Conservation (phyloP, 2,888 invertebrate species). For the Xylota segnis region DNA sequence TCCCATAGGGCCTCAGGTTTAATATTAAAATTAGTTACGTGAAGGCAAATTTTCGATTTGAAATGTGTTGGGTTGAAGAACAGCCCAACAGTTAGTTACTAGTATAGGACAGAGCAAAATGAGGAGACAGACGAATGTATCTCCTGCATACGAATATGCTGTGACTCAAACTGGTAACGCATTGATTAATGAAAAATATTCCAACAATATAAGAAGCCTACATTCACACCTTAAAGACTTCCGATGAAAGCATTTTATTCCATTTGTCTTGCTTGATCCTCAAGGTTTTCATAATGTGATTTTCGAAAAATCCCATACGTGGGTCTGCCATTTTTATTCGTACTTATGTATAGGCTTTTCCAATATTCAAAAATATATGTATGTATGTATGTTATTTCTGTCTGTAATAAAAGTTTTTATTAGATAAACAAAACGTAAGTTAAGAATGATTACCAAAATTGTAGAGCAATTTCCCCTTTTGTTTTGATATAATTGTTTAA, state of each 20-base stretch:
- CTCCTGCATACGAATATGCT: no score
- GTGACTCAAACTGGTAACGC: no score
- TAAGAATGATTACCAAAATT: background rate
- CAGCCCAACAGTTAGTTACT: no score
- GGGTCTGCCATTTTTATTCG: conserved; percentile 78
- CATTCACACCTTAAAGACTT: conserved; percentile 78
- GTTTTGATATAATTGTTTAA: conserved; percentile 19
- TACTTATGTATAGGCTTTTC: conserved; percentile 72
- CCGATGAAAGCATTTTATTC: conserved; percentile 79
- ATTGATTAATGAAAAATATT: no score
- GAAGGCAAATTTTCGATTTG: no score
- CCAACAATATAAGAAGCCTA: background rate
- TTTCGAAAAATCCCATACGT: conserved; percentile 79
- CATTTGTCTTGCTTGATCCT: conserved; percentile 81
- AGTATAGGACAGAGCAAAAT: no score
- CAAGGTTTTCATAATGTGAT: conserved; percentile 80
- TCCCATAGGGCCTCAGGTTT: no score
- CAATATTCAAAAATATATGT: background rate
- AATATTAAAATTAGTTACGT: no score
- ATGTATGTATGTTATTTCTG: background rate
- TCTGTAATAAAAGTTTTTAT: background rate
- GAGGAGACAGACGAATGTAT: no score
- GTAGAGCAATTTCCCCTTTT: background rate
- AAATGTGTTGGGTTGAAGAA: no score
- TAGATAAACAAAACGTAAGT: background rate